phyloP scores from a whole-genome alignment of 30 jellyfish, hydroid and myxozoan genomes.

The Hydractinia echinata region DNA sequence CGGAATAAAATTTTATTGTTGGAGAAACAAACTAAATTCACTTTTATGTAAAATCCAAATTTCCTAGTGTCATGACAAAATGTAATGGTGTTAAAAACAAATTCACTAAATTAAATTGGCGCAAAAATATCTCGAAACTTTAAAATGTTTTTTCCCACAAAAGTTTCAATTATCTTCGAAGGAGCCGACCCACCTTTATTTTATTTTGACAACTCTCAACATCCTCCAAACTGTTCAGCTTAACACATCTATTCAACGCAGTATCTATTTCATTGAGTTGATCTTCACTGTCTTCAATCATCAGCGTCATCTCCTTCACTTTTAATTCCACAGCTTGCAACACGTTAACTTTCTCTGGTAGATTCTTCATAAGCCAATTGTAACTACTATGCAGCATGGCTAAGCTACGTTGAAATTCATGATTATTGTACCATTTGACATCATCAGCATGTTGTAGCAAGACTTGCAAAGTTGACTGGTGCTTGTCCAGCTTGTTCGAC shows the following conservation, averaged over 20 bases:
- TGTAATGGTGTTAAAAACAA: too few relatives aligned
- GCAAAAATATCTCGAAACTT: too few relatives aligned
- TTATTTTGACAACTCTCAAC: conserved; percentile 3
- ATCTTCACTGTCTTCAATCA: conserved; percentile 30
- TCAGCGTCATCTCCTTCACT: conserved; percentile 27
- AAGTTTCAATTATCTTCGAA: too few relatives aligned
- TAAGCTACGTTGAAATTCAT: conserved; percentile 9
- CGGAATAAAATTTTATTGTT: too few relatives aligned
- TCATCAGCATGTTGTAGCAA: not conserved
- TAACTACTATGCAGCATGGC: not conserved
- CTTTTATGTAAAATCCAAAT: too few relatives aligned
- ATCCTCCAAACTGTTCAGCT: conserved; percentile 6
- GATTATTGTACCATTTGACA: conserved; percentile 1
- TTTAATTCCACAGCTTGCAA: not conserved
- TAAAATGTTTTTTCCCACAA: too few relatives aligned
- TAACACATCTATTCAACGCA: conserved; percentile 13
- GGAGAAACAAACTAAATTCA: too few relatives aligned
- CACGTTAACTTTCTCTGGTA: not conserved
- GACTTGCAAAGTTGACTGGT: not conserved
- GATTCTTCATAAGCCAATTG: not conserved
- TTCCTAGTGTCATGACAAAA: too few relatives aligned
- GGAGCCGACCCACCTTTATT: conserved; percentile 8
- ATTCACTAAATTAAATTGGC: too few relatives aligned
- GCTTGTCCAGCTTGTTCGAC: not conserved
- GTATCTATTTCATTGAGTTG: conserved; percentile 31